Base-by-base conservation (phyloP, 2,888 invertebrate genomes). In the Sabellastarte sp. region DNA sequence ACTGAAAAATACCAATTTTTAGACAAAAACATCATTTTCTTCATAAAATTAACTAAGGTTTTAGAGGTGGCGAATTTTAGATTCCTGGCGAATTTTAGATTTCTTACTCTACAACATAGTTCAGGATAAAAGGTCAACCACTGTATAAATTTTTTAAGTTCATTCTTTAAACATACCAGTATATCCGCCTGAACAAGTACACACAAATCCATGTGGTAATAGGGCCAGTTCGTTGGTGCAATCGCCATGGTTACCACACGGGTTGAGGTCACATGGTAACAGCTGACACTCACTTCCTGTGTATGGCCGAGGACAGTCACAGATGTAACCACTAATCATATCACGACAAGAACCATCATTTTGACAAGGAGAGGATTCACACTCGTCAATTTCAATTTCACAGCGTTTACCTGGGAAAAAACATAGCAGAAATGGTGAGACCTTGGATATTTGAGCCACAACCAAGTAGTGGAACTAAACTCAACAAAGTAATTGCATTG, bases 381-480 rank as follows among this genome's bases (percentile, higher is more conserved):
- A 67, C 53, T 67, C 67, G 52, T 67, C 60, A 31, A 63, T 63
- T 26, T 67, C 64, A 5, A 20, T 29, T 33, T 65, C 67, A 63
- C 67, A 67, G 2, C 28, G 41, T 1, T 30, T 50, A 5, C 67
- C 67, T 67, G 56, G 28, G 4, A 15, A 41, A 41, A 41, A n/a
- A n/a, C n/a, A n/a, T n/a, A n/a, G n/a, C n/a, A n/a, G n/a, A n/a
- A n/a, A n/a, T n/a, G n/a, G n/a, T n/a, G n/a, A n/a, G n/a, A n/a
- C n/a, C n/a, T n/a, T n/a, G n/a, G n/a, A n/a, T n/a, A n/a, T n/a
- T n/a, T n/a, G n/a, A n/a, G n/a, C n/a, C n/a, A n/a, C n/a, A n/a
- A n/a, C n/a, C n/a, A n/a, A n/a, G n/a, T n/a, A n/a, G n/a, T n/a
- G n/a, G n/a, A n/a, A n/a, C n/a, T n/a, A n/a, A n/a, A n/a, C n/a